Base-by-base conservation (phyloP, 2,888 invertebrate genomes). In the Xylota segnis region DNA sequence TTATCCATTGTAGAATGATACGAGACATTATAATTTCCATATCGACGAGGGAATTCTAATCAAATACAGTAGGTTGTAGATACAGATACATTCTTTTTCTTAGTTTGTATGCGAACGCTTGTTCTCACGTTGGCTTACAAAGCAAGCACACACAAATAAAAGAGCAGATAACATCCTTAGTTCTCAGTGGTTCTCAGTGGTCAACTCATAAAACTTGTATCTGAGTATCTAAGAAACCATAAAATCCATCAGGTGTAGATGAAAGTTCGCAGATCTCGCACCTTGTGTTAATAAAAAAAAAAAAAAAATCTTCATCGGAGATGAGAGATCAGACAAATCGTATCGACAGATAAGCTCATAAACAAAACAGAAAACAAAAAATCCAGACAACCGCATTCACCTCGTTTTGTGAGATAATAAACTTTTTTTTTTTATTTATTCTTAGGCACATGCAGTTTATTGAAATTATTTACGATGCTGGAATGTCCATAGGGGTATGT, bases 211-310 rank as follows among this genome's bases (percentile, higher is more conserved):
- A 59, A 71, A 71, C 71, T 45, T 23, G 47, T 71, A 71, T 71
- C 40, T 59, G 59, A 9, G 47, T 54, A 71, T 71, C 34, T 54
- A 34, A 50, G 16, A 58, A 47, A 34, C 59, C 18, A 71, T 71
- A 71, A 71, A 71, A 71, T 59, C 45, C 71, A 59, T 68, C 71
- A 71, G 71, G 71, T 71, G 59, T 59, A 71, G 71, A 59, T 59
- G 47, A 74, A 74, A 74, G 72, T 74, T 61, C 72, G 72, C 72
- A 74, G 72, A 74, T 74, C 72, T 74, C 61, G 61, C 59, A 74
- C 61, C 40, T 70, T 29, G 76, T 27, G 76, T 59, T 61, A 56
- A 61, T 70, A 59, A 23, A 61, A 68, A 43, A n/a, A n/a, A n/a
- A n/a, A n/a, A n/a, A n/a, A n/a, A n/a, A n/a, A n/a, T n/a, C 37